Percentiles rank a stretch among this genome's conserved stretches.
Conservation (phyloP, 2,888 invertebrate genomes). For the Zhengitettix transpicula region DNA sequence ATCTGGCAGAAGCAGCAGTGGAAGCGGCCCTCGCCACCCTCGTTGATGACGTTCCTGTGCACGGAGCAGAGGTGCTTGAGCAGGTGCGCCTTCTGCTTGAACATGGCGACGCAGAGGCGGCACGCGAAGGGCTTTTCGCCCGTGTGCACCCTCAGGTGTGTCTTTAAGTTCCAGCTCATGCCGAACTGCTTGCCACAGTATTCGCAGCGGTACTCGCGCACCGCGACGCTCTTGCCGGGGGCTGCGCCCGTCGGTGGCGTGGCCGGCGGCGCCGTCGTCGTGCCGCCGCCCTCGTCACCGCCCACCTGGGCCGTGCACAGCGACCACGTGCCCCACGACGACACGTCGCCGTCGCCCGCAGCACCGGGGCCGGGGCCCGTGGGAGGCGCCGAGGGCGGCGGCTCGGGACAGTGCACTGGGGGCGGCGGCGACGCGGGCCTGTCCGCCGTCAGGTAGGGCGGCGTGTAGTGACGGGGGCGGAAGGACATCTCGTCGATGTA, state of each 20-base stretch:
- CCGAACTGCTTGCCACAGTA: constrained; percentile 84
- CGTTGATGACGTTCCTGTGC: constrained; percentile 74
- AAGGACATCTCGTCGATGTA: constrained; percentile 47
- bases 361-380: constrained; percentile 35
- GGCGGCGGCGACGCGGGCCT: constrained; percentile 28
- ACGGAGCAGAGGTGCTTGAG: constrained; percentile 78
- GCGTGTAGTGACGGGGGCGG: neutral
- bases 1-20: constrained; percentile 79
- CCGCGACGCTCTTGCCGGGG: constrained; percentile 35
- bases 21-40: constrained; percentile 60
- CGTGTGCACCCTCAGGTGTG: constrained; percentile 72
- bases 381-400: constrained; percentile 47
- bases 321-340: constrained; percentile 30
- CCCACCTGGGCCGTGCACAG: constrained; percentile 47
- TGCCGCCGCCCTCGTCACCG: constrained; percentile 23
- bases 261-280: constrained; percentile 27
- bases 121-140: constrained; percentile 83
- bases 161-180: constrained; percentile 85
- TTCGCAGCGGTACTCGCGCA: constrained; percentile 73
- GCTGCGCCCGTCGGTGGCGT: neutral
- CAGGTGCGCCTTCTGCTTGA: constrained; percentile 78
- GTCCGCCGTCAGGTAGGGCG: constrained; percentile 6
- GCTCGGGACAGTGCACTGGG: constrained; percentile 24
- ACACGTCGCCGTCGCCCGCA: constrained; percentile 28
- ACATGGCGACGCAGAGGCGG: constrained; percentile 78